Evolutionary conservation across 1,140 invertebrate species (phyloP).

Genomic region (Drosophila nikananu): DNA sequence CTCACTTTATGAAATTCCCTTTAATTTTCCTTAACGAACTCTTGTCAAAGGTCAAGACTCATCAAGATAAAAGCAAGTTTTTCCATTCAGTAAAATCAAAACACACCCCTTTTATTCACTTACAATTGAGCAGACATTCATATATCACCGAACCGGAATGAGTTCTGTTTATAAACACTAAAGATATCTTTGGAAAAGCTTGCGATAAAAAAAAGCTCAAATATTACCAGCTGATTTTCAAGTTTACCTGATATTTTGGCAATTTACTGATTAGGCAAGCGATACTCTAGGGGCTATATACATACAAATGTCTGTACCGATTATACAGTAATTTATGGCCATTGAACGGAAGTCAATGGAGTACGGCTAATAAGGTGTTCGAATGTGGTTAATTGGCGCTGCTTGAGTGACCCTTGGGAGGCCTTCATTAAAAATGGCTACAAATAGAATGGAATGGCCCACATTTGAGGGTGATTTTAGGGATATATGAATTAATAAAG

Average conservation of each 20-base stretch:
- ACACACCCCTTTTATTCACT: slow-evolving; percentile 24
- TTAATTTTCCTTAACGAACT: neutral
- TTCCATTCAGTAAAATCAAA: slow-evolving; percentile 10
- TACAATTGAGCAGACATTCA: neutral
- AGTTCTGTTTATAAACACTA: slow-evolving; percentile 23
- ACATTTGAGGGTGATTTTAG: neutral
- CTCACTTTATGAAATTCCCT: neutral
- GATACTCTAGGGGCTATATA: slow-evolving; percentile 26
- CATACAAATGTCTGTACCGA: slow-evolving; percentile 1
- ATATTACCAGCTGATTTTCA: slow-evolving; percentile 12
- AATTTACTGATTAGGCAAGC: slow-evolving; percentile 45
- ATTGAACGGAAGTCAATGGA: slow-evolving; percentile 40
- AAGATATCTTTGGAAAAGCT: slow-evolving; percentile 28
- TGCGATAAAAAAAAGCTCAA: slow-evolving; percentile 27
- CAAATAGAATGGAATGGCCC: slow-evolving; percentile 1
- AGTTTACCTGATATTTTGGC: slow-evolving; percentile 24
- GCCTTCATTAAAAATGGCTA: neutral
- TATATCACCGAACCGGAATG: neutral
- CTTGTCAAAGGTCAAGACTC: slow-evolving; percentile 27
- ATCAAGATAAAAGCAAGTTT: neutral
- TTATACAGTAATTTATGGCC: slow-evolving; percentile 38
- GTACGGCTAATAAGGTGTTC: slow-evolving; percentile 19
- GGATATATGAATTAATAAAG: too few relatives aligned
- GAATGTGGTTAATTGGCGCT: slow-evolving; percentile 45
- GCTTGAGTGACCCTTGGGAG: slow-evolving; percentile 38